Evolutionary conservation across 1,140 invertebrate species (phyloP), one percentile per base, ranked within the genome.

Genomic region (Sitophilus oryzae): DNA sequence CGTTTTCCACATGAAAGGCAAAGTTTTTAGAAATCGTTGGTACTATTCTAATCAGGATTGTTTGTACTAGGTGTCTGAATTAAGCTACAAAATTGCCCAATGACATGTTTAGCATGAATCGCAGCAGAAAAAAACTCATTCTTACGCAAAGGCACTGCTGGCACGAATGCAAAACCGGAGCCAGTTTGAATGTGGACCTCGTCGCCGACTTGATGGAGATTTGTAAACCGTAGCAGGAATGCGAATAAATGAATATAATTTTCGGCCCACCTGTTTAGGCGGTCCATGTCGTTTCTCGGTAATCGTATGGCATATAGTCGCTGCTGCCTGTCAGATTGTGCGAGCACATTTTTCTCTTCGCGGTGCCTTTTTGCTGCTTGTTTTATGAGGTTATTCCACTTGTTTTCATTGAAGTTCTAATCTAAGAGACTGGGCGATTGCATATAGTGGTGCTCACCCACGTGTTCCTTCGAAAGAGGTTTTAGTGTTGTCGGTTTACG

Each of bases 221-320:
- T 53, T 53, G 34, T 53, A 53, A 53, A 53, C 30, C 51, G 51
- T 45, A 30, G 51, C 51, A 45, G 38, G 51, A 53, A 53, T 53
- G 51, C 51, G 51, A 53, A 53, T 53, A 53, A 53, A 53, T 53
- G 51, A 53, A 53, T 53, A 53, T 34, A 22, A 53, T 53, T 53
- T 53, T 42, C 41, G 19, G 41, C 25, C 51, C 30, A 44, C 51
- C 42, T 44, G 30, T 53, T 53, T 45, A 53, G 51, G 51, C 51
- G 41, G 51, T 44, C 51, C 51, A 38, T n/a, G n/a, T n/a, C 51
- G 43, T 22, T 53, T 53, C 51, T 45, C 25, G 20, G 51, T 53
- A 53, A 23, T 53, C 35, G 51, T 44, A 53, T n/a, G n/a, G n/a
- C n/a, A n/a, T n/a, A n/a, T n/a, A n/a, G n/a, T n/a, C n/a, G n/a